Evolutionary conservation across 2,113 vertebrate species (phyloP), one percentile per base, ranked within the genome.

Genomic region (Lonchura striata): DNA sequence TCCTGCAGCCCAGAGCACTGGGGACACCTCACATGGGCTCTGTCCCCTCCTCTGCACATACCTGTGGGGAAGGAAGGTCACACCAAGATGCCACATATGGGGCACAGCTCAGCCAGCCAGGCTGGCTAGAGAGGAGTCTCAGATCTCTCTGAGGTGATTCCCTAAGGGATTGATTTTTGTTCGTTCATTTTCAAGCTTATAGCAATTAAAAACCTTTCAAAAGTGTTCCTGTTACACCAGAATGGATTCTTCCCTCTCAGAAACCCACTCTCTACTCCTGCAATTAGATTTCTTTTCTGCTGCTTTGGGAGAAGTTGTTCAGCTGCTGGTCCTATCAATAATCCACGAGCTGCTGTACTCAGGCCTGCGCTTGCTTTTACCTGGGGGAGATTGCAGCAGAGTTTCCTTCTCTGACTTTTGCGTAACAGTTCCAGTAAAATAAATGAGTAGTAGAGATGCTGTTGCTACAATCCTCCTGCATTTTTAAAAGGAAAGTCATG

Each of bases 291-390:
- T 86, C 65, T 88, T 84, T 82, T 44, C 81, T 92, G 68, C 33
- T 90, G 79, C 82, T 83, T 88, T 81, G 88, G 79, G 79, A 93
- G 60, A 78, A 92, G 44, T 41, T 86, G 75, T 91, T 95, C 63
- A 81, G 71, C 54, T 83, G 44, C 85, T 78, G 20, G n/a, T 88
- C n/a, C 88, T 88, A 94, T 94, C 91, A 92, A 95, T 92, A 93
- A 96, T 86, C 92, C 93, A 93, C 2, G 3, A 93, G 85, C 60
- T 93, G 85, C 88, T 75, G 56, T 68, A 47, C 72, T 90, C 71
- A 77, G 95, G 71, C 78, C 66, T 60, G 0, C 0, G 13, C 71
- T 80, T 54, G 47, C 56, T 90, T 83, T 89, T 78, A 86, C 92
- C 77, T 71, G 79, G 25, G 86, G 93, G 76, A 94, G 22, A 47